Evolutionary conservation across 23 tunicate species (phyloP), one percentile per base, ranked within the genome.

Genomic region (Halocynthia roretzi): DNA sequence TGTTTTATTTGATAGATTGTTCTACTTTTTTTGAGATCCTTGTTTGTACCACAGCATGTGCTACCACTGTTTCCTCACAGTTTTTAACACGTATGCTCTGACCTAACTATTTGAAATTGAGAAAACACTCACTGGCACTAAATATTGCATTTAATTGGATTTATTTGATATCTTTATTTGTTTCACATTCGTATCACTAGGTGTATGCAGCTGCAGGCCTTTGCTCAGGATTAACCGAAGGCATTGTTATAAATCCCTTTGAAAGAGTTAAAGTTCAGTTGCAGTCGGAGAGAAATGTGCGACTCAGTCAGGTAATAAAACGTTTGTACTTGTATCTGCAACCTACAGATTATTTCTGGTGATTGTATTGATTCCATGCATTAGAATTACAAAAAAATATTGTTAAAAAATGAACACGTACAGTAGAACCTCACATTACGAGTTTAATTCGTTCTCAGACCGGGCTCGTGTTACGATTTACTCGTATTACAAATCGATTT

Each of bases 251-350:
- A 62, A 94, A 88, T 77, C 99, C 99, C 7, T 94, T 94, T 65
- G 99, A 94, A 78, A 77, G 99, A 64, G 91, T 94, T 64, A 94
- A 94, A 81, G 84, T 94, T 80, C 90, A 76, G 17, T 83, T 94
- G 52, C 99, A 94, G 67, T 82, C 98, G 15, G 98, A 92, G 70
- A 86, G 80, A 22, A 78, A 92, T 52, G 75, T 92, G 74, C 78
- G 78, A 58, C 54, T 92, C 49, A 82, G 78, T 72, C 92, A 92
- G 58, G 98, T 92, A 69, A 84, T 87, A 2, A 12, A n/a, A 14
- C 17, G 2, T 58, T 58, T 58, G 63, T 4, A 31, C 44, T 56
- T 58, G 63, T 2, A 14, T 58, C 4, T 58, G 15, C 4, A 58
- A 14, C 1, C 4, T 58, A 58, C 17, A 58, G 15, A 58, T 58